Base-by-base conservation (phyloP, 2,888 invertebrate species). In the Heliconius ismenius region DNA sequence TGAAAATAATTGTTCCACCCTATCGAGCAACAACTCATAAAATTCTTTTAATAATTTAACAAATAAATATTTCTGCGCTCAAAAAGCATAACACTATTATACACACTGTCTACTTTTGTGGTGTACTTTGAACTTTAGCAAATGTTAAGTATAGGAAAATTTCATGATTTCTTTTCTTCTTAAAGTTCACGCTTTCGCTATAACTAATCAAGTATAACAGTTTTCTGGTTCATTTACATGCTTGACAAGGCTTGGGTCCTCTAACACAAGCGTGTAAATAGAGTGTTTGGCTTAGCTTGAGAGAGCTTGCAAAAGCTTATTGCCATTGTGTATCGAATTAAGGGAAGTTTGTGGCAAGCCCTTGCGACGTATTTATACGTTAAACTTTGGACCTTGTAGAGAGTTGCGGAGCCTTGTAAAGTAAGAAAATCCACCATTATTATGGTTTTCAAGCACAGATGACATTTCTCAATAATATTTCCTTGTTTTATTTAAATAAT, bases 21-120 rank as follows among this genome's bases (percentile, higher is more conserved):
- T 54, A 21, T 32, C 18, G 64, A 36, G 13, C 3, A 65, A 65
- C 65, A 65, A 65, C 65, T 39, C 21, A 65, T 65, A 65, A 65
- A 65, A 36, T 65, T 65, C 65, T 65, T 36, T 65, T 13, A 36
- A 65, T 65, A 65, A 65, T 65, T 39, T 36, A 65, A 36, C 39
- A 65, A 39, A 65, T 65, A 36, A 36, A 15, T 39, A 65, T n/a
- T 39, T 24, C 13, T n/a, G 11, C 11, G 13, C 65, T 65, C n/a
- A 13, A 65, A 39, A 39, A 39, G 11, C 65, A 65, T 65, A 65
- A 39, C 24, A 65, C 65, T 65, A 7, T 36, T n/a, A 36, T 21
- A 65, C 36, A 2, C 10, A 36, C 1, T 13, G 36, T 36, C 4
- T 32, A 9, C 21, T 63, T 26, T 13, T 64, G 58, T 58, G 10